Conservation (phyloP, 1,140 invertebrate species). For the Drosophila littoralis region DNA sequence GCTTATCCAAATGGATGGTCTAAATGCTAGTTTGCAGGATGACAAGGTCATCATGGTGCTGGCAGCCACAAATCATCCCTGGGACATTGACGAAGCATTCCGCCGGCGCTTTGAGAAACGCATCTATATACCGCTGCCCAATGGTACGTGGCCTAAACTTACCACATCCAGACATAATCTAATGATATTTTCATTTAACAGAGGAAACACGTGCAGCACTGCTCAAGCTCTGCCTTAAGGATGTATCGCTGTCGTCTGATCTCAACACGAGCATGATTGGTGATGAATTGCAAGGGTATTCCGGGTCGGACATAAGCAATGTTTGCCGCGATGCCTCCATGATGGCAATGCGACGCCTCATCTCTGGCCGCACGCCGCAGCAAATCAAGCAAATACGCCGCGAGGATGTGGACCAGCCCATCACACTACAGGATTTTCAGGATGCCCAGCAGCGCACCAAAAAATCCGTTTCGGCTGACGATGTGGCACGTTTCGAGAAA, state of each 20-base stretch:
- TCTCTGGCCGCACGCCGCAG: slow-evolving; percentile 95
- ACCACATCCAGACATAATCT: neutral
- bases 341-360: slow-evolving; percentile 99
- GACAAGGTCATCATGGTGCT: slow-evolving; percentile 97
- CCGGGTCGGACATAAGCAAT: slow-evolving; percentile 99
- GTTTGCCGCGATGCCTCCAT: slow-evolving; percentile 99
- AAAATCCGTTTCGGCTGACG: slow-evolving; percentile 96
- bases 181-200: slow-evolving; percentile 49
- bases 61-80: slow-evolving; percentile 99
- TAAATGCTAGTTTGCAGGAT: slow-evolving; percentile 86
- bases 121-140: slow-evolving; percentile 99
- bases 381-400: slow-evolving; percentile 96
- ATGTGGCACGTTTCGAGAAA: slow-evolving; percentile 96
- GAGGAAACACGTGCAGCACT: slow-evolving; percentile 93
- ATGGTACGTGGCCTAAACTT: slow-evolving; percentile 85
- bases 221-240: slow-evolving; percentile 95
- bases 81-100: slow-evolving; percentile 99
- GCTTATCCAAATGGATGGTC: slow-evolving; percentile 99
- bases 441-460: slow-evolving; percentile 96
- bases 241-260: slow-evolving; percentile 92
- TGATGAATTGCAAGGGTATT: slow-evolving; percentile 95
- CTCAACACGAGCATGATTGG: slow-evolving; percentile 93
- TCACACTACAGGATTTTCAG: slow-evolving; percentile 94
- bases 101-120: slow-evolving; percentile 98
- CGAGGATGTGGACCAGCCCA: slow-evolving; percentile 96